Conservation (phyloP, 2,888 invertebrate species). For the Bugula neritina region DNA sequence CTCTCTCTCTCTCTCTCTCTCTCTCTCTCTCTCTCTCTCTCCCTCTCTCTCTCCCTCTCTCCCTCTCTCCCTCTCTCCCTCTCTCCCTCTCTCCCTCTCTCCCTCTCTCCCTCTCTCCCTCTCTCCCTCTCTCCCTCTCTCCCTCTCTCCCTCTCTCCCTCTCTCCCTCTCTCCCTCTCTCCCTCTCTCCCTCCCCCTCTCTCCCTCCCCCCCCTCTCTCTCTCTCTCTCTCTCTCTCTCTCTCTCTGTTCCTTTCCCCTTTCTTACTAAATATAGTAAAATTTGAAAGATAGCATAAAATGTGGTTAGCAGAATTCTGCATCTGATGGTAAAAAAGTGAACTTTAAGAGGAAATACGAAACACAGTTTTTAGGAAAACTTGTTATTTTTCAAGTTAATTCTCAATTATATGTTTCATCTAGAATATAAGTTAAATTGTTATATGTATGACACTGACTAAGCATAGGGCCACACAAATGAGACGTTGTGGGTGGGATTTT, state of each 20-base stretch:
- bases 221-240: conserved; percentile 5
- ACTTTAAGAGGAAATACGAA: too few species aligned
- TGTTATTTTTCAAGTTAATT: too few species aligned
- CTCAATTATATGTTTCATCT: too few species aligned
- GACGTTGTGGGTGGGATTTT: too few species aligned
- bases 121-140: conserved; percentile 24
- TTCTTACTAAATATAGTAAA: too few species aligned
- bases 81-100: conserved; percentile 34
- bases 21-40: conserved; percentile 27
- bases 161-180: conserved; percentile 30
- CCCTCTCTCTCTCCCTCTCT: conserved; percentile 26
- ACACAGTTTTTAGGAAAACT: too few species aligned
- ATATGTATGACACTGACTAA: too few species aligned
- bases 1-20: conserved; percentile 19
- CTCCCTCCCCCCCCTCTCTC: conserved; percentile 29
- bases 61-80: conserved; percentile 30
- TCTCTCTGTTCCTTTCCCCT: conserved; percentile 17
- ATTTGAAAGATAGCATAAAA: too few species aligned
- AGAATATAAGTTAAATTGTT: too few species aligned
- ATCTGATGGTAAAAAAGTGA: too few species aligned
- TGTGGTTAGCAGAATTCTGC: too few species aligned
- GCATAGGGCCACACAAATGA: too few species aligned
- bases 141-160: conserved; percentile 16
- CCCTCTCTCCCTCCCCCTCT: conserved; percentile 35
- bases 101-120: conserved; percentile 31